phyloP scores from a whole-genome alignment of 2,888 invertebrate species.

The Elmis aenea region DNA sequence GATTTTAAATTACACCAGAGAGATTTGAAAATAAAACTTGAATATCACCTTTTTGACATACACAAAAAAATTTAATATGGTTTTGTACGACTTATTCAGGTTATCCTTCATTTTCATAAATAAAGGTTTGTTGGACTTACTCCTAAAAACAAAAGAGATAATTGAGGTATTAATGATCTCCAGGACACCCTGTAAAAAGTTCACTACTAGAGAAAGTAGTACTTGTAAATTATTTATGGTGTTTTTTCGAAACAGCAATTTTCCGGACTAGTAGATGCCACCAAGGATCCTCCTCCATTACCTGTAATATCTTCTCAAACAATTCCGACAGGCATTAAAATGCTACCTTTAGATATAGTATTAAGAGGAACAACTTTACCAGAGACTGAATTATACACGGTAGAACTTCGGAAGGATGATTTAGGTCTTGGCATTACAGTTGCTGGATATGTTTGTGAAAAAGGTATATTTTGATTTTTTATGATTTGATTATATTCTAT shows the following conservation, averaged over 20 bases:
- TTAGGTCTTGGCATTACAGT: constrained; percentile 93
- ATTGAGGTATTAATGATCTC: too few species aligned
- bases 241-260: constrained; percentile 50
- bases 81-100: too few species aligned
- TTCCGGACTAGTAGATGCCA: constrained; percentile 62
- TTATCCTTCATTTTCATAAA: too few species aligned
- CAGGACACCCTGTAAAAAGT: too few species aligned
- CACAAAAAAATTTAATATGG: too few species aligned
- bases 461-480: constrained; percentile 53
- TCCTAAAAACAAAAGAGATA: too few species aligned
- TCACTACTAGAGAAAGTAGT: too few species aligned
- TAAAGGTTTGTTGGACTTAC: too few species aligned
- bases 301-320: background rate
- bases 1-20: too few species aligned
- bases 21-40: too few species aligned
- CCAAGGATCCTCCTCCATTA: constrained; percentile 56
- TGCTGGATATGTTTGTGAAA: constrained; percentile 95
- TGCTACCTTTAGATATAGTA: constrained; percentile 2
- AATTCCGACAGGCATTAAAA: background rate
- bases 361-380: constrained; percentile 55
- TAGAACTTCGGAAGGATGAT: constrained; percentile 86
- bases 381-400: constrained; percentile 86
- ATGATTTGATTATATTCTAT: constrained; percentile 3
- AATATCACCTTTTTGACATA: too few species aligned
- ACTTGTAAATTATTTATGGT: too few species aligned